Evolutionary conservation across 2,888 invertebrate species (phyloP).

Genomic region (Synanthedon formicaeformis): DNA sequence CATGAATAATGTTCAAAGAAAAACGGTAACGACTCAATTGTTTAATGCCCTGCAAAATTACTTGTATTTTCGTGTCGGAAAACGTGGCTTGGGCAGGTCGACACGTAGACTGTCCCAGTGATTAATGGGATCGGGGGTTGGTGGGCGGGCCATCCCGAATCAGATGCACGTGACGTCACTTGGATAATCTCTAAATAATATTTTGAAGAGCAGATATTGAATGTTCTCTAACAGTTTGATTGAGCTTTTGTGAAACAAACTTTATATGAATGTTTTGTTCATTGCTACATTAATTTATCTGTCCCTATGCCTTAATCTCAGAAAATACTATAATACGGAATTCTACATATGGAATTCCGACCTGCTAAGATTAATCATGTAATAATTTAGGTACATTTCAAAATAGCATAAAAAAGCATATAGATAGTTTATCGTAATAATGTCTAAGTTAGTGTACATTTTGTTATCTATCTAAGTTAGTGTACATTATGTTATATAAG

Average conservation of each 20-base stretch:
- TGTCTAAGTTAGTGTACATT: no score
- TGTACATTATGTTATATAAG: no score
- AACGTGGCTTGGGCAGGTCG: conserved; percentile 27
- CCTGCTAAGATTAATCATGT: no score
- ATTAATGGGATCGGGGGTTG: conserved; percentile 39
- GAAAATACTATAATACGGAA: no score
- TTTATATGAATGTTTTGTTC: no score
- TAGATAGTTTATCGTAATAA: no score
- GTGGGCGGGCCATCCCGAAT: conserved; percentile 34
- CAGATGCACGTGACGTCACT: conserved; percentile 62
- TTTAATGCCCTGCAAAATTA: neutral
- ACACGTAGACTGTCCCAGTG: conserved; percentile 47
- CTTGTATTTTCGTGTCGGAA: conserved; percentile 6
- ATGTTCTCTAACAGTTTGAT: neutral
- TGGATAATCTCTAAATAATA: conserved; percentile 44
- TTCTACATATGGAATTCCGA: no score
- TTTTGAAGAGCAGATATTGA: conserved; percentile 12
- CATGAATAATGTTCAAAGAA: neutral
- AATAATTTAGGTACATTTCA: no score
- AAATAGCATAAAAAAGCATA: no score
- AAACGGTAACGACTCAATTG: neutral
- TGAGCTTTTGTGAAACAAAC: neutral
- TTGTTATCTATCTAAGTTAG: no score
- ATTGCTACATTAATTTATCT: no score
- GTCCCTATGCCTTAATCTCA: no score